These are phyloP conservation scores for Perca flavescens DNA, from an alignment of 2,113 vertebrate species.

Conservation along the genomic window DNA sequence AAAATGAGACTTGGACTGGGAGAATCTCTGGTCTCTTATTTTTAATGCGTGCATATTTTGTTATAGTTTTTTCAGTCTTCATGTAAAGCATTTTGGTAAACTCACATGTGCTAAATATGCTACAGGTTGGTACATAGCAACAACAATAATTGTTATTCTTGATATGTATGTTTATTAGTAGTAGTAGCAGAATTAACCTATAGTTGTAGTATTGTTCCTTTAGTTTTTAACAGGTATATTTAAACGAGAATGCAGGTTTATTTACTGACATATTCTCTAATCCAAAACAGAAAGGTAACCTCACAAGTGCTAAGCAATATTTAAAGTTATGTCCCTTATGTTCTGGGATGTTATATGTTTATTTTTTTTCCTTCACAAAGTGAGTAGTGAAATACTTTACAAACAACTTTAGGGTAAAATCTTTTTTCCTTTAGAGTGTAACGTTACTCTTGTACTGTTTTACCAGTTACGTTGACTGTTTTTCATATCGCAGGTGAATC, in stretches of 20 bases:
- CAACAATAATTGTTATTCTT: too few relatives aligned
- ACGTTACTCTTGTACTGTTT: too few relatives aligned
- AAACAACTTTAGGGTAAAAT: too few relatives aligned
- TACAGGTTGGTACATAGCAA: not conserved
- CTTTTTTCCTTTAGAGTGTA: too few relatives aligned
- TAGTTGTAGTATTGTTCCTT: not conserved
- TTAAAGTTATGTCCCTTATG: not conserved
- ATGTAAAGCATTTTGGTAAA: not conserved
- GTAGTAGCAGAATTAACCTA: not conserved
- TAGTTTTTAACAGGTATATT: not conserved
- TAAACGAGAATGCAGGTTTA: not conserved
- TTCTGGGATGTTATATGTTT: too few relatives aligned
- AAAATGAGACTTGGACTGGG: too few relatives aligned
- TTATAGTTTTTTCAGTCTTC: not conserved
- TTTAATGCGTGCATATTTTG: not conserved
- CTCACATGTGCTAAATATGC: not conserved
- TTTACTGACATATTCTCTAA: not conserved
- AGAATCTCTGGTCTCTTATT: too few relatives aligned
- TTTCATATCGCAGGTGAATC: constrained; percentile 16
- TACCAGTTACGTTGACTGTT: too few relatives aligned
- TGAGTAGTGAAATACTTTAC: too few relatives aligned
- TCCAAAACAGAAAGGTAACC: not conserved
- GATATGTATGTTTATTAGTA: not conserved
- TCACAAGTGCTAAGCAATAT: not conserved
- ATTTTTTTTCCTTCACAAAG: too few relatives aligned